These are phyloP conservation scores for Ariolimax columbianus DNA, from an alignment of 2,888 invertebrate species.

Conservation along the genomic window DNA sequence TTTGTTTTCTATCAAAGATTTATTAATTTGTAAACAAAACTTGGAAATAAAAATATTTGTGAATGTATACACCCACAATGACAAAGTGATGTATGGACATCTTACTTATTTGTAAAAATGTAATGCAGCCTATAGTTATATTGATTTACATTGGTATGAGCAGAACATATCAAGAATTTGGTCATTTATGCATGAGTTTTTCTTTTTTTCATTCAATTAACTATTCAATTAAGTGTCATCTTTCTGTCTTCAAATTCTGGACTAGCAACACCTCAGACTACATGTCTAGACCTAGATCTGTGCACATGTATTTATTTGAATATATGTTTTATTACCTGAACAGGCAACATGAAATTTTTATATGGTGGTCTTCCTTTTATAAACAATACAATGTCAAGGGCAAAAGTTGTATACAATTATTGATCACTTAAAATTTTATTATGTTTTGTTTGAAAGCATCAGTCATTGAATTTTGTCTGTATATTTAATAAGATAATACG, in stretches of 20 bases:
- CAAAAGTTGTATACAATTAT: too few relatives aligned
- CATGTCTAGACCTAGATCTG: neutral
- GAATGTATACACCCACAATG: neutral
- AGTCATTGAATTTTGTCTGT: neutral
- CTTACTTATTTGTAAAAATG: constrained; percentile 4
- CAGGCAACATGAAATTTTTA: neutral
- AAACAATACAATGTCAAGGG: neutral
- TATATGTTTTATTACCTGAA: neutral
- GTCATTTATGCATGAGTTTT: neutral
- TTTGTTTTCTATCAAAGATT: neutral
- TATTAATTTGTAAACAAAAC: neutral
- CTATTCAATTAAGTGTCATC: constrained; percentile 6
- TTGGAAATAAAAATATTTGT: neutral
- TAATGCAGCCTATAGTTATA: neutral
- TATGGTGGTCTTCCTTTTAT: too few relatives aligned
- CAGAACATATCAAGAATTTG: constrained; percentile 24
- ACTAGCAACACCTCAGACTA: neutral
- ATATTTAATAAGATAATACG: neutral
- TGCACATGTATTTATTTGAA: constrained; percentile 6
- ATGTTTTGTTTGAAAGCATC: neutral
- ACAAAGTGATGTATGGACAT: neutral
- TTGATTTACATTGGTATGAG: neutral
- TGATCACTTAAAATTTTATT: too few relatives aligned
- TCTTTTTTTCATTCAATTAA: neutral
- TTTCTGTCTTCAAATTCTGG: neutral